Conservation (phyloP, 2,888 invertebrate genomes). For the Apocheima hispidaria region DNA sequence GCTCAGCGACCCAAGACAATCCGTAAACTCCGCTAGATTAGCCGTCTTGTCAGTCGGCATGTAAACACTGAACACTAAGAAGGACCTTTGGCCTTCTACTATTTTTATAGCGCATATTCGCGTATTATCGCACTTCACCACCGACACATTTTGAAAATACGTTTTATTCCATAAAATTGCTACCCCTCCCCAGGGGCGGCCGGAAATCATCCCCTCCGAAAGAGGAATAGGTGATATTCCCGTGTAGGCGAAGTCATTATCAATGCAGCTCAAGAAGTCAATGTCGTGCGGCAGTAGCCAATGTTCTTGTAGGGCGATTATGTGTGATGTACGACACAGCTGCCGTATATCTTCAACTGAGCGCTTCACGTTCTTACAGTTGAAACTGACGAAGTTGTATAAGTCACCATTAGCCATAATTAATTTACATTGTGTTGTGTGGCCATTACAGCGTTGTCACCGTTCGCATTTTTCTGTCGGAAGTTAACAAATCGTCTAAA, state of each 20-base stretch:
- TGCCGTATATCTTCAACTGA: not conserved
- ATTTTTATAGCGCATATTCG: conserved; percentile 15
- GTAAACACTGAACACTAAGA: conserved; percentile 14
- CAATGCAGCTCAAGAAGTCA: no score
- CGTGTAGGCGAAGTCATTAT: no score
- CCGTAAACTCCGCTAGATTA: no score
- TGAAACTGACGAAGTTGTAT: not conserved
- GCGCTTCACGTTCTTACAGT: not conserved
- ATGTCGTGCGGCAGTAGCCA: not conserved
- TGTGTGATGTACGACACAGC: not conserved
- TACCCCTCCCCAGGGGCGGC: conserved; percentile 2
- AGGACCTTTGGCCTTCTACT: not conserved
- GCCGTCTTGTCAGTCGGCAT: no score
- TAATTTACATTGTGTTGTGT: not conserved
- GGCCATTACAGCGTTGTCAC: not conserved
- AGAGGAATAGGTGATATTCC: no score
- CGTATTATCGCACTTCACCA: not conserved
- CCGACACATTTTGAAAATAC: not conserved
- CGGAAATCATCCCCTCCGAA: not conserved
- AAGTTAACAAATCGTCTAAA: conserved; percentile 3
- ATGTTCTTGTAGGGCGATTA: no score
- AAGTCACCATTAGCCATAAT: not conserved
- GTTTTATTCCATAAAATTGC: no score
- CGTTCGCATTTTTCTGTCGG: not conserved
- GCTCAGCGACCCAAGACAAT: no score